phyloP scores from a whole-genome alignment of 2,113 vertebrate species.

The Peucedramus taeniatus region DNA sequence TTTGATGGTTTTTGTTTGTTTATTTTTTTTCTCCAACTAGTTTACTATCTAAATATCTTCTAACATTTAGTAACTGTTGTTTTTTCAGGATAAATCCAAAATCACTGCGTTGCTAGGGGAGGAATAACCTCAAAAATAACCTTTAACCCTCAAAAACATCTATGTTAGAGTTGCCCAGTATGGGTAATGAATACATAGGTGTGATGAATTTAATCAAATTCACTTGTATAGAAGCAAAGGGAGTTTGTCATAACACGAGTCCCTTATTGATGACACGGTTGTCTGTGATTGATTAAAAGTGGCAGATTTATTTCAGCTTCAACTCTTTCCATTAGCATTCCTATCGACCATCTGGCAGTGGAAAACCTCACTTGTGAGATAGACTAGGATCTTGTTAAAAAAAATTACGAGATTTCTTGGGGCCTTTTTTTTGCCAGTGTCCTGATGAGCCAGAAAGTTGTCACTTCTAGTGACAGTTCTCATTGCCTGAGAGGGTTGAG shows the following conservation, averaged over 20 bases:
- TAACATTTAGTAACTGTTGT: neutral
- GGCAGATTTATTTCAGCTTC: slow-evolving; percentile 73
- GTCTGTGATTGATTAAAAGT: slow-evolving; percentile 71
- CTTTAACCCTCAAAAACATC: neutral
- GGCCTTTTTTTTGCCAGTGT: slow-evolving; percentile 17
- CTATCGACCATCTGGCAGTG: slow-evolving; percentile 67
- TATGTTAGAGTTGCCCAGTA: neutral
- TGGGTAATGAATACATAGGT: neutral
- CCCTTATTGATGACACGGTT: slow-evolving; percentile 55
- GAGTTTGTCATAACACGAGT: slow-evolving; percentile 36
- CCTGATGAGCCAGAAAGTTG: slow-evolving; percentile 52
- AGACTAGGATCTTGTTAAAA: slow-evolving; percentile 35
- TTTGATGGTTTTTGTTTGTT: neutral
- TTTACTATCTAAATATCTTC: neutral
- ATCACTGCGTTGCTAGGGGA: neutral
- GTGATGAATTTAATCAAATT: neutral
- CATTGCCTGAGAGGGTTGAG: neutral
- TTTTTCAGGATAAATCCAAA: neutral
- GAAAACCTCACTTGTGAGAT: slow-evolving; percentile 47
- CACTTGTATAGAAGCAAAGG: neutral
- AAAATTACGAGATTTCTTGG: slow-evolving; percentile 38
- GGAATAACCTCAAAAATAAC: neutral
- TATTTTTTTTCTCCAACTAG: neutral
- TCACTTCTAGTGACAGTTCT: slow-evolving; percentile 20
- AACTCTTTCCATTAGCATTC: slow-evolving; percentile 69